These are phyloP conservation scores for Aphidius ervi DNA, from an alignment of 1,140 invertebrate genomes.

Conservation along the genomic window DNA sequence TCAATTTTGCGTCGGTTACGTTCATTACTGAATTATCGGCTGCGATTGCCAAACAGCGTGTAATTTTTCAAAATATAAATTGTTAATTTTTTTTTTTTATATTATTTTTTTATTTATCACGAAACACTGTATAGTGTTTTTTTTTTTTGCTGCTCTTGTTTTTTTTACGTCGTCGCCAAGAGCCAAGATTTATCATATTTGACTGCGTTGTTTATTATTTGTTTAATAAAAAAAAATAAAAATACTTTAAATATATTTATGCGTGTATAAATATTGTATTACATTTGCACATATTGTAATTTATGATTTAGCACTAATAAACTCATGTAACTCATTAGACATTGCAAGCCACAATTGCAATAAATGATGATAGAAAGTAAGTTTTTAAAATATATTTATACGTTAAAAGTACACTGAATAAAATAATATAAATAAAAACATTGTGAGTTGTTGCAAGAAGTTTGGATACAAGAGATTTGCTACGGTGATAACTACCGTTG, in stretches of 20 bases:
- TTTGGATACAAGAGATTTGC: conserved; percentile 7
- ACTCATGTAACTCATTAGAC: too few species aligned
- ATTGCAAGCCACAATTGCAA: too few species aligned
- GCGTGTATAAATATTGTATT: too few species aligned
- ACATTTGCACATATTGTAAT: too few species aligned
- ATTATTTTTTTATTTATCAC: conserved; percentile 5
- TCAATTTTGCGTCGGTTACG: conserved; percentile 46
- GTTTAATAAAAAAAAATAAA: too few species aligned
- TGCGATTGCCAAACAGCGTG: conserved; percentile 49
- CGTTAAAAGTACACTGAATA: background rate
- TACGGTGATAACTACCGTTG: conserved; percentile 12
- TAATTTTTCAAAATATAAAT: conserved; percentile 11
- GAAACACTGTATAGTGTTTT: background rate
- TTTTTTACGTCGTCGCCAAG: background rate
- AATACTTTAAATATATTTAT: too few species aligned
- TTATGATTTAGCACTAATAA: too few species aligned
- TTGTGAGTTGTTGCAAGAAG: conserved; percentile 3
- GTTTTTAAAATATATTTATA: too few species aligned
- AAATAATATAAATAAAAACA: conserved; percentile 6
- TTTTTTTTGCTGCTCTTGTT: background rate
- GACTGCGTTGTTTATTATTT: too few species aligned
- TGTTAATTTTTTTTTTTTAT: background rate
- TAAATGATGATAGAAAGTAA: too few species aligned
- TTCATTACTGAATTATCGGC: conserved; percentile 55
- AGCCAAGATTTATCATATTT: too few species aligned